A percentile compares a stretch with the other conserved stretches of the same genome.
Evolutionary conservation across 2,888 invertebrate species (phyloP).

Genomic region (Pseudanteris insignis): DNA sequence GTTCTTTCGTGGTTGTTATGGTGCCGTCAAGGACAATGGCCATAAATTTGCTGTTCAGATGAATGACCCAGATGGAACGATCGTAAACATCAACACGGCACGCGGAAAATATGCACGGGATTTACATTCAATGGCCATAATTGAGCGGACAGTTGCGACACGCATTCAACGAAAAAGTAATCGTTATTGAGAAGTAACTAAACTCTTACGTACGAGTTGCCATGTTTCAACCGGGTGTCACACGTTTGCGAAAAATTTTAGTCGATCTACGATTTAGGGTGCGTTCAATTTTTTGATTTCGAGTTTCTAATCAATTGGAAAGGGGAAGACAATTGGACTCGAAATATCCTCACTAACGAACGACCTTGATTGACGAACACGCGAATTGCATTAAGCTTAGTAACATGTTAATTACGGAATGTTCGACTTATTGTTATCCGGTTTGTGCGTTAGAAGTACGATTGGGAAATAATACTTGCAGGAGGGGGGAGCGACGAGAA

Average conservation of each 20-base stretch:
- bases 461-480: no score
- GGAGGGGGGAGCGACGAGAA: no score
- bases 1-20: no score
- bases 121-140: conserved; percentile 14
- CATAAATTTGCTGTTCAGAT: not conserved
- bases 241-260: no score
- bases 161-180: conserved; percentile 1
- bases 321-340: no score
- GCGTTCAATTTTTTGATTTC: no score
- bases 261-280: no score
- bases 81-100: conserved; percentile 1
- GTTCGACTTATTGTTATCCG: conserved; percentile 7
- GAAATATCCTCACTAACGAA: conserved; percentile 4
- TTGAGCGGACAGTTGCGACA: conserved; percentile 9
- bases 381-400: conserved; percentile 2
- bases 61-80: not conserved
- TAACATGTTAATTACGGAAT: conserved; percentile 12
- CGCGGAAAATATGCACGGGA: conserved; percentile 10
- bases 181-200: not conserved
- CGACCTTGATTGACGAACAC: conserved; percentile 13
- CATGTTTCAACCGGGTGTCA: no score
- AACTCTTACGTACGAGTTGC: no score
- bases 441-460: no score
- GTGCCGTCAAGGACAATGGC: no score
- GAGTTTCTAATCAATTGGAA: no score